Conservation (phyloP, 2,113 vertebrate species). For the Penelope pileata region DNA sequence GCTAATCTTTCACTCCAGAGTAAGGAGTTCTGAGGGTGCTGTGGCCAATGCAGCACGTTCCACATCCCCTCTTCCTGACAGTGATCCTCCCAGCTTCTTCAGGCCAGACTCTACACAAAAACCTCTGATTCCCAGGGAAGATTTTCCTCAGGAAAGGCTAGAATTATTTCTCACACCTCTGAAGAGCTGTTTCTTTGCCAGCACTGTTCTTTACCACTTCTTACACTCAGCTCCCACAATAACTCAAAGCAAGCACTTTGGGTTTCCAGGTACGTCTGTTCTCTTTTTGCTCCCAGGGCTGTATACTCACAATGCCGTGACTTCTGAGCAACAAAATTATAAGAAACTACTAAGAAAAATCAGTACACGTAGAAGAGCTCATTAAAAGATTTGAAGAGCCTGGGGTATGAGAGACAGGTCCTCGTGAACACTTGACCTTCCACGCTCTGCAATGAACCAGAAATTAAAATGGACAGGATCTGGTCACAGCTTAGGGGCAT, state of each 20-base stretch:
- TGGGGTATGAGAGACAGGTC: not conserved
- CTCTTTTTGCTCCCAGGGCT: not conserved
- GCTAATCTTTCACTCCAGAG: not conserved
- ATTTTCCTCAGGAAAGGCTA: not conserved
- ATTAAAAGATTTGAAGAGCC: not conserved
- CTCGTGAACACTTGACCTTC: not conserved
- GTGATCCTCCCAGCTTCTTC: not conserved
- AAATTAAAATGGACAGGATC: not conserved
- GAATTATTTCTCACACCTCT: not conserved
- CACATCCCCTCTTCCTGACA: not conserved
- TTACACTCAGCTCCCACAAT: not conserved
- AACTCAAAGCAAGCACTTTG: not conserved
- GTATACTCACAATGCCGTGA: not conserved
- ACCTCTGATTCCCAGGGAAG: not conserved
- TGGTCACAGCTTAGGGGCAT: not conserved
- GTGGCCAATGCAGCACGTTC: not conserved
- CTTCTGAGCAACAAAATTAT: not conserved
- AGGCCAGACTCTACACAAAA: not conserved
- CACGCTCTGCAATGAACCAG: not conserved
- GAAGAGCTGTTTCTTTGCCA: not conserved
- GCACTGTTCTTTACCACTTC: not conserved
- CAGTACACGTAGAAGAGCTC: not conserved
- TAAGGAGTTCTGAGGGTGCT: not conserved
- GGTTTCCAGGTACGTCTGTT: not conserved
- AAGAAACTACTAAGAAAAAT: not conserved